Conservation (phyloP, 2,113 vertebrate species). For the Alouatta palliata region DNA sequence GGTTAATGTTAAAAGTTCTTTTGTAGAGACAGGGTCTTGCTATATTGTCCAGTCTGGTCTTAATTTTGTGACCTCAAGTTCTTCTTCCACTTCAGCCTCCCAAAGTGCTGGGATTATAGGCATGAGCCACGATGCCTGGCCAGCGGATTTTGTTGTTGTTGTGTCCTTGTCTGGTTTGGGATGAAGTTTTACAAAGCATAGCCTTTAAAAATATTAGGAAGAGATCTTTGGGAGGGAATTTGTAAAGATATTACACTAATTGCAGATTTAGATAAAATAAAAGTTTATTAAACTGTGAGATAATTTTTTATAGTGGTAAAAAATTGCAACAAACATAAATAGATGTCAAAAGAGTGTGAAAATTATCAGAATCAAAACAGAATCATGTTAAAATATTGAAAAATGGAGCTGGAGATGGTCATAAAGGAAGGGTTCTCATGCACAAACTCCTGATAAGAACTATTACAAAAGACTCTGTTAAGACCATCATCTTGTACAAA, state of each 20-base stretch:
- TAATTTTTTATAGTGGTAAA: background rate
- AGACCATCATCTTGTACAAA: background rate
- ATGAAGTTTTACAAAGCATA: background rate
- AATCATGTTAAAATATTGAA: background rate
- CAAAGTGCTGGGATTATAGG: too few species aligned
- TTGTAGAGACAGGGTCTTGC: too few species aligned
- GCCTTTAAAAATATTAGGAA: background rate
- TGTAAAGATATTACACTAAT: background rate
- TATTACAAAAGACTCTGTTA: background rate
- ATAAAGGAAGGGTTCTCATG: background rate
- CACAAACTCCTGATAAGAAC: background rate
- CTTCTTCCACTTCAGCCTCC: too few species aligned
- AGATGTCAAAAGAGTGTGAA: background rate
- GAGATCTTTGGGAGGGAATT: background rate
- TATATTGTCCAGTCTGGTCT: too few species aligned
- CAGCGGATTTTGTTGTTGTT: background rate
- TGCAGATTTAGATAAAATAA: slow-evolving; percentile 1
- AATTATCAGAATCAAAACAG: background rate
- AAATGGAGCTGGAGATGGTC: background rate
- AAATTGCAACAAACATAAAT: background rate
- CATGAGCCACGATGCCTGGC: too few species aligned
- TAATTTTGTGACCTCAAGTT: too few species aligned
- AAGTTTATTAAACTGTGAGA: background rate
- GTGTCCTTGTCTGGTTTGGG: background rate
- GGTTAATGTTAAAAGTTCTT: too few species aligned